A percentile compares a stretch with the other conserved stretches of the same genome.
Conservation (phyloP, 2,797 vertebrate genomes). For the Delichon dasypus region DNA sequence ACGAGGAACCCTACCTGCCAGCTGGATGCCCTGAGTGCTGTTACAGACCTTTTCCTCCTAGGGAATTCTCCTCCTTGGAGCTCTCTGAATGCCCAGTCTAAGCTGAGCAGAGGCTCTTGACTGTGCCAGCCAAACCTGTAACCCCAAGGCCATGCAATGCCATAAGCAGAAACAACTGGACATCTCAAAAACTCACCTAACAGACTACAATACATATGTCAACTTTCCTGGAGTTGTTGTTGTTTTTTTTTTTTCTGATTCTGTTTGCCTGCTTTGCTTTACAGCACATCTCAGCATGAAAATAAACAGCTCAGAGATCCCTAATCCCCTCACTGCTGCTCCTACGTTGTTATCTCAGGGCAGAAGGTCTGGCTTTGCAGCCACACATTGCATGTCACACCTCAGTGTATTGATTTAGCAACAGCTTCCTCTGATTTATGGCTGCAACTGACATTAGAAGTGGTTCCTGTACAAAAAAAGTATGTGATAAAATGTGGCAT, state of each 20-base stretch:
- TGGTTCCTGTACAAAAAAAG: neutral
- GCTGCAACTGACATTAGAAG: neutral
- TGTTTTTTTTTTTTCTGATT: neutral
- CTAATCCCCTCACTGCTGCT: neutral
- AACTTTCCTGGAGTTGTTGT: neutral
- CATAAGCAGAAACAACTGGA: neutral
- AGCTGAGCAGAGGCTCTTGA: neutral
- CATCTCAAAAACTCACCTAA: neutral
- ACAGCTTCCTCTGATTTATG: neutral
- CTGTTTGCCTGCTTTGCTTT: neutral
- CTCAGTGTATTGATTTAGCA: neutral
- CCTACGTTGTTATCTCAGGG: neutral
- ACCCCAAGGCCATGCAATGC: fast-evolving
- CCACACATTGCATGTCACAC: neutral
- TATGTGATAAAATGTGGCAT: neutral
- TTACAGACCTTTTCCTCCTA: neutral
- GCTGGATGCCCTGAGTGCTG: neutral
- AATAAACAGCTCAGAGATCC: neutral
- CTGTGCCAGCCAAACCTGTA: neutral
- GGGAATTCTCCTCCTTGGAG: neutral
- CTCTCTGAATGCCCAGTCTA: neutral
- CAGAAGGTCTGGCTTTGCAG: conserved; percentile 5
- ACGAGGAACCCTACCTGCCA: neutral
- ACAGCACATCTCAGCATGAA: neutral
- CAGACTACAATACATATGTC: neutral